Evolutionary conservation across 2,888 invertebrate species (phyloP), one percentile per base, ranked within the genome.

Genomic region (Drosophila anomalipes): DNA sequence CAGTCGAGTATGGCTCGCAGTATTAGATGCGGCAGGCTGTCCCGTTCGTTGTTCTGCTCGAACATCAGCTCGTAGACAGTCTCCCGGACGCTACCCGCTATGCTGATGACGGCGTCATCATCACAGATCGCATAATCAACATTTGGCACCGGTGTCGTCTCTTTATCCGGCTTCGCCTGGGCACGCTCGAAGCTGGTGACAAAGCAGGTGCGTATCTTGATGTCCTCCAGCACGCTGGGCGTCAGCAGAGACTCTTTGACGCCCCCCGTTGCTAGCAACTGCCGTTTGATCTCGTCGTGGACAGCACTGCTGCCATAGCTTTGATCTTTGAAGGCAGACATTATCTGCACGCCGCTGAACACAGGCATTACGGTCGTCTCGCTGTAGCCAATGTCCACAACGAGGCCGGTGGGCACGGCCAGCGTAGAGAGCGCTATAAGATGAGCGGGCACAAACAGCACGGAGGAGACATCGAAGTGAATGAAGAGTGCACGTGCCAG

Each of bases 401-500:
- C 97, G 4, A 99, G 94, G 28, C 96, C 97, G 2, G 97, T 97
- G 61, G 96, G 95, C 16, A 96, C 94, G 60, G 97, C 99, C 78
- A 99, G 95, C 0, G 98, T 96, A 60, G 97, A 95, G 26, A 98
- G 95, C 32, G 97, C 95, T 70, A 98, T 96, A 58, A 99, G 95
- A 92, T 98, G 98, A 16, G 96, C 95, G 57, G 99, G 98, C 37
- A 98, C 95, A 94, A 97, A 97, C 88, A 97, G 93, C 61, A 97
- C 94, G 0, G 97, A 96, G 0, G 96, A 95, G 58, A 96, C 97
- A 95, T 99, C 98, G 94, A 97, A 99, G 92, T 99, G 98, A 66
- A 95, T 95, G 92, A 98, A 99, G n/a, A 99, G 94, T 28, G 98
- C 98, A 93, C 97, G 97, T 0, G 98, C 98, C 14, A 99, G 94